These are phyloP conservation scores for Drosophila dunni DNA, from an alignment of 1,140 invertebrate genomes.

Conservation along the genomic window DNA sequence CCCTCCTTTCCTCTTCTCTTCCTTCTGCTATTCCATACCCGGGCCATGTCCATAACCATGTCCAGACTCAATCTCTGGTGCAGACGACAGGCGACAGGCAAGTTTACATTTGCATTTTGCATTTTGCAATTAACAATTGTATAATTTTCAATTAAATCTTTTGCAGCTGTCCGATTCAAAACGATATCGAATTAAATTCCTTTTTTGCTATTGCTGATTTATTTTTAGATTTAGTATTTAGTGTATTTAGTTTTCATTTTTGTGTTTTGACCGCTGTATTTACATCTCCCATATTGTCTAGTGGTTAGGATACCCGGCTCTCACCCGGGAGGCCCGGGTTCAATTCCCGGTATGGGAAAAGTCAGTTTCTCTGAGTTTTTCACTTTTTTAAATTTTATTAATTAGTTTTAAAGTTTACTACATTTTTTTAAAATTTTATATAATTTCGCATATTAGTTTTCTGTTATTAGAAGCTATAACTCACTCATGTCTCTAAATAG, in stretches of 20 bases:
- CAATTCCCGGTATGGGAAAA: conserved; percentile 94
- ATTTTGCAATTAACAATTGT: conserved; percentile 41
- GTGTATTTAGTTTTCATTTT: too few relatives aligned
- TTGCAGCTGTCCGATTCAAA: too few relatives aligned
- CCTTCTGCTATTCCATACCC: background rate
- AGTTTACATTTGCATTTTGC: conserved; percentile 50
- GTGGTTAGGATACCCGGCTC: conserved; percentile 93
- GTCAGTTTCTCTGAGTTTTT: too few relatives aligned
- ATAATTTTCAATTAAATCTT: conserved; percentile 35
- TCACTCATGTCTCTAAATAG: background rate
- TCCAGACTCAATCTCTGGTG: conserved; percentile 4
- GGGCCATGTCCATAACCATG: background rate
- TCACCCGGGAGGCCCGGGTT: conserved; percentile 93
- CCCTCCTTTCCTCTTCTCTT: too few relatives aligned
- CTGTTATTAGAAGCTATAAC: background rate
- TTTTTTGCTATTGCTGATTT: too few relatives aligned
- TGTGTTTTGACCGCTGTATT: too few relatives aligned
- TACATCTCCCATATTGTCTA: conserved; percentile 87
- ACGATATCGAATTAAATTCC: too few relatives aligned
- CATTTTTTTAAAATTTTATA: background rate
- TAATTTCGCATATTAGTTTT: too few relatives aligned
- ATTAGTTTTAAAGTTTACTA: background rate
- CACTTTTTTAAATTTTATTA: too few relatives aligned
- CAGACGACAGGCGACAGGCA: conserved; percentile 25
- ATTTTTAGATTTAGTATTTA: too few relatives aligned